phyloP scores from a whole-genome alignment of 2,888 invertebrate genomes.

The Phaedon cochleariae region DNA sequence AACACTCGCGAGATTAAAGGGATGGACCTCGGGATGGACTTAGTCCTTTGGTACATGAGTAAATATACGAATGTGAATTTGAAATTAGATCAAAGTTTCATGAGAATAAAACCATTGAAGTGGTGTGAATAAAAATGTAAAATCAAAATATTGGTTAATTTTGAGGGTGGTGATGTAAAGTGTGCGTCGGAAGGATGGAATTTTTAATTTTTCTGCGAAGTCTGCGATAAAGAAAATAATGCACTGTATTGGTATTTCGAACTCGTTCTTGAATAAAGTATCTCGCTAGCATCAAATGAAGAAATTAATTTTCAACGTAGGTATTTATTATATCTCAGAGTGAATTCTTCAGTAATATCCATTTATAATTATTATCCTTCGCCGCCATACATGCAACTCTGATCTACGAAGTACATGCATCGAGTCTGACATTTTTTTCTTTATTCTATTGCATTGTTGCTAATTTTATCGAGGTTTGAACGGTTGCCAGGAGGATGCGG shows the following conservation, averaged over 20 bases:
- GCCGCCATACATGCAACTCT: neutral
- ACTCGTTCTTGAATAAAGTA: neutral
- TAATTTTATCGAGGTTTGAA: constrained; percentile 25
- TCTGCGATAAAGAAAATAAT: neutral
- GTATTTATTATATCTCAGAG: constrained; percentile 3
- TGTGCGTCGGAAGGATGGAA: no score
- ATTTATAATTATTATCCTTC: constrained; percentile 14
- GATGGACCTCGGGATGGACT: no score
- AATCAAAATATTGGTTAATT: no score
- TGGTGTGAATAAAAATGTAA: no score
- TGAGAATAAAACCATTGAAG: no score
- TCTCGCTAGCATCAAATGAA: constrained; percentile 3
- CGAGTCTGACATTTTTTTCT: constrained; percentile 5
- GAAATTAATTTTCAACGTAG: constrained; percentile 15
- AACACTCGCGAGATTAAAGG: no score
- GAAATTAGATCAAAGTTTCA: no score
- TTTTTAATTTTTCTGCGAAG: no score
- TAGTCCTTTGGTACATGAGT: no score
- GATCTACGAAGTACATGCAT: neutral
- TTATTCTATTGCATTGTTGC: constrained; percentile 24
- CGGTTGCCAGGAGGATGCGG: constrained; percentile 27
- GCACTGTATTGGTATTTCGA: neutral
- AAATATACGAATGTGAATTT: no score
- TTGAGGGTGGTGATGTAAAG: no score
- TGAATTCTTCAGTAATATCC: constrained; percentile 5